Conservation (phyloP, 1,140 invertebrate species). For the Philotrypesis tridentata region DNA sequence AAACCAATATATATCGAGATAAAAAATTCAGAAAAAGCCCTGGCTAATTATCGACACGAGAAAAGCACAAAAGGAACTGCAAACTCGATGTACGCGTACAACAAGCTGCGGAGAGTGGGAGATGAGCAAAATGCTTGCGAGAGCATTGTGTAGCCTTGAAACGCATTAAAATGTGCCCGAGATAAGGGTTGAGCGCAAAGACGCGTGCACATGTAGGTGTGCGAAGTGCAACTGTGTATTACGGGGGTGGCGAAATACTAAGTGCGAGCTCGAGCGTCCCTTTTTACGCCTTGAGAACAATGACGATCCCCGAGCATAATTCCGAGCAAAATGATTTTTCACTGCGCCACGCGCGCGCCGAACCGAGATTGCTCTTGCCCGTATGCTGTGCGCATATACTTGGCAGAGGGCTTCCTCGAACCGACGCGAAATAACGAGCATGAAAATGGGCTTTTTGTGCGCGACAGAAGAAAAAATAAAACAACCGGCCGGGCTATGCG, state of each 20-base stretch:
- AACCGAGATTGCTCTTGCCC: constrained; percentile 8
- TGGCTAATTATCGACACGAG: not conserved
- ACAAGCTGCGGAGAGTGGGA: too few relatives aligned
- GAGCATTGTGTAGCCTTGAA: constrained; percentile 30
- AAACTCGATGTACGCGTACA: not conserved
- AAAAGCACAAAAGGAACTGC: not conserved
- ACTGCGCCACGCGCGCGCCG: not conserved
- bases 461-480: not conserved
- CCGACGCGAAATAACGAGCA: not conserved
- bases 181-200: constrained; percentile 25
- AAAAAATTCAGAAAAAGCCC: not conserved
- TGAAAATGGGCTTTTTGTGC: not conserved
- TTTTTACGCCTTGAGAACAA: constrained; percentile 50
- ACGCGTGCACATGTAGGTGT: not conserved
- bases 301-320: constrained; percentile 28
- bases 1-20: not conserved
- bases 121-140: too few relatives aligned
- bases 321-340: constrained; percentile 44
- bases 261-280: constrained; percentile 47
- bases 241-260: constrained; percentile 11
- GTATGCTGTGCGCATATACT: not conserved
- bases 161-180: constrained; percentile 31
- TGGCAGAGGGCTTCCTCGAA: not conserved
- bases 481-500: too few relatives aligned
- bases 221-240: not conserved